phyloP scores from a whole-genome alignment of 1,140 invertebrate genomes.

The Brachionus asplanchnoidis region DNA sequence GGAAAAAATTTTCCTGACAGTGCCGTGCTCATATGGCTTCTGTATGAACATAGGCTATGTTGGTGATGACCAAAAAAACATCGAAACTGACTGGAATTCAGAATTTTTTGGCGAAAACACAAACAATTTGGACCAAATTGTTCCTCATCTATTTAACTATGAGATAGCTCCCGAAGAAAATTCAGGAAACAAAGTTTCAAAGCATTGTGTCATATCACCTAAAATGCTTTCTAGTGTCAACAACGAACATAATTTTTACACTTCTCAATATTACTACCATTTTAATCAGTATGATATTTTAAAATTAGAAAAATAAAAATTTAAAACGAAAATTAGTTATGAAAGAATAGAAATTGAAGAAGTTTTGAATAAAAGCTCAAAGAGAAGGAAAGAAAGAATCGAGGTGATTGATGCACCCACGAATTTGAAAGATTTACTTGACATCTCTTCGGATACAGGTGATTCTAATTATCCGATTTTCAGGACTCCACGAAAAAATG shows the following conservation, averaged over 20 bases:
- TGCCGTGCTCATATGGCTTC: slow-evolving; percentile 12
- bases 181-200: neutral
- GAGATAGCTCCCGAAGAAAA: neutral
- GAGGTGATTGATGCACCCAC: neutral
- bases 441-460: neutral
- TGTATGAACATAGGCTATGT: slow-evolving; percentile 27
- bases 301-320: neutral
- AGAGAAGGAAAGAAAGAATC: neutral
- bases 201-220: neutral
- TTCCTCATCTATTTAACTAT: neutral
- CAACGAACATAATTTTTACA: neutral
- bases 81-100: slow-evolving; percentile 11
- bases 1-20: neutral
- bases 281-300: slow-evolving; percentile 17
- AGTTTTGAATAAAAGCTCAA: neutral
- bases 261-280: neutral
- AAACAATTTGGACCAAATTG: neutral
- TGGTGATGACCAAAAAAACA: neutral
- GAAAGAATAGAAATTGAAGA: slow-evolving; percentile 4
- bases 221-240: neutral
- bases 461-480: neutral
- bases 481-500: neutral
- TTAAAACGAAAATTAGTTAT: neutral
- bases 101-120: neutral
- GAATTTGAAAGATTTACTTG: neutral